These are phyloP conservation scores for Tethea ocularis DNA, from an alignment of 2,888 invertebrate genomes.

Conservation along the genomic window DNA sequence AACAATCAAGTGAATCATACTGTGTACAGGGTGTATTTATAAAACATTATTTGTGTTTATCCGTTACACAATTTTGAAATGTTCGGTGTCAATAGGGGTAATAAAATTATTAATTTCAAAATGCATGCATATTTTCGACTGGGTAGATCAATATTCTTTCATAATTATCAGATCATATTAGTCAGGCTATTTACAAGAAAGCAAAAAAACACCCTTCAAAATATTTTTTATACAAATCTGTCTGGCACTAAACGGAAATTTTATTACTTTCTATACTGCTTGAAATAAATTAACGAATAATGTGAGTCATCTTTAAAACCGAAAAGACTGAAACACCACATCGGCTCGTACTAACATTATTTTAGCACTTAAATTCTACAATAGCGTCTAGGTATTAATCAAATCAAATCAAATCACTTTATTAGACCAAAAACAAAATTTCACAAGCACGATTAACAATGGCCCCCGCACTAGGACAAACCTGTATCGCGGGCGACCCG, in stretches of 20 bases:
- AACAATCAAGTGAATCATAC: slow-evolving; percentile 77
- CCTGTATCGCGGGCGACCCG: too few relatives aligned
- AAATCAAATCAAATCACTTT: too few relatives aligned
- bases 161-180: background rate
- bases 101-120: too few relatives aligned
- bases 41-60: background rate
- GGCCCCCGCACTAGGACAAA: too few relatives aligned
- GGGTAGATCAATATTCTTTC: background rate
- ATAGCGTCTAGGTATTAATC: background rate
- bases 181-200: too few relatives aligned
- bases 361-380: background rate
- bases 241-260: background rate
- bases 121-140: background rate
- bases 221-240: background rate
- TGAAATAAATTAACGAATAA: background rate
- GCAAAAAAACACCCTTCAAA: background rate
- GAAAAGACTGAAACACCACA: slow-evolving; percentile 1
- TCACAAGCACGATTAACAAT: too few relatives aligned
- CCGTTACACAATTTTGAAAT: background rate
- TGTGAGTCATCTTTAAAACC: slow-evolving; percentile 7
- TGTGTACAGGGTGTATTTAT: slow-evolving; percentile 41
- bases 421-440: too few relatives aligned
- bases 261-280: background rate
- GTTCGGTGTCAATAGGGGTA: too few relatives aligned
- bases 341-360: background rate